Conservation (phyloP, 1,140 invertebrate species). For the Drosophila arawakana region DNA sequence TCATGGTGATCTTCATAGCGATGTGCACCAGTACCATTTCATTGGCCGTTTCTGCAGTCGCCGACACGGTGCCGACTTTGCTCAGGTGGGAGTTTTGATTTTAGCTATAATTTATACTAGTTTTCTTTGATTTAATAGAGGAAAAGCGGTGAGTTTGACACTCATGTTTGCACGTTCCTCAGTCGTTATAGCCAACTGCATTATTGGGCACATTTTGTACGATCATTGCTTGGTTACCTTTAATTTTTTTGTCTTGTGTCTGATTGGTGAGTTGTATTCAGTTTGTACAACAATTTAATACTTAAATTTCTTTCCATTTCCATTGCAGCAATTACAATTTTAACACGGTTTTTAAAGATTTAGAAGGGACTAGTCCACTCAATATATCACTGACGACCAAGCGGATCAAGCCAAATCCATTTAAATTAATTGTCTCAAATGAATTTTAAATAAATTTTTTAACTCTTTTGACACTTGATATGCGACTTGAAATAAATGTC, state of each 20-base stretch:
- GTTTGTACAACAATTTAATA: neutral
- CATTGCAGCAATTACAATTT: constrained; percentile 9
- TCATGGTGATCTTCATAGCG: constrained; percentile 16
- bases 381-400: neutral
- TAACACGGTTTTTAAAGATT: neutral
- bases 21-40: neutral
- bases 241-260: constrained; percentile 28
- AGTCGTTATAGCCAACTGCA: neutral
- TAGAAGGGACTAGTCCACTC: neutral
- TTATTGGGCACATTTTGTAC: constrained; percentile 1
- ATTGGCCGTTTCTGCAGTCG: neutral
- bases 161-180: constrained; percentile 2
- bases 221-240: constrained; percentile 23
- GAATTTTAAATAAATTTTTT: too few relatives aligned
- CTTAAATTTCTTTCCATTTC: neutral
- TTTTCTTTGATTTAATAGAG: constrained; percentile 7
- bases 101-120: neutral
- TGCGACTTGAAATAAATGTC: too few relatives aligned
- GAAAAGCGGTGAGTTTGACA: constrained; percentile 11
- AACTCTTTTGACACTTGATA: too few relatives aligned
- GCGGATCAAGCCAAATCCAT: too few relatives aligned
- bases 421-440: too few relatives aligned
- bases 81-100: constrained; percentile 15
- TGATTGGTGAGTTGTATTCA: constrained; percentile 25
- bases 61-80: constrained; percentile 28